Evolutionary conservation across 2,113 vertebrate species (phyloP).

Genomic region (Merops nubicus): DNA sequence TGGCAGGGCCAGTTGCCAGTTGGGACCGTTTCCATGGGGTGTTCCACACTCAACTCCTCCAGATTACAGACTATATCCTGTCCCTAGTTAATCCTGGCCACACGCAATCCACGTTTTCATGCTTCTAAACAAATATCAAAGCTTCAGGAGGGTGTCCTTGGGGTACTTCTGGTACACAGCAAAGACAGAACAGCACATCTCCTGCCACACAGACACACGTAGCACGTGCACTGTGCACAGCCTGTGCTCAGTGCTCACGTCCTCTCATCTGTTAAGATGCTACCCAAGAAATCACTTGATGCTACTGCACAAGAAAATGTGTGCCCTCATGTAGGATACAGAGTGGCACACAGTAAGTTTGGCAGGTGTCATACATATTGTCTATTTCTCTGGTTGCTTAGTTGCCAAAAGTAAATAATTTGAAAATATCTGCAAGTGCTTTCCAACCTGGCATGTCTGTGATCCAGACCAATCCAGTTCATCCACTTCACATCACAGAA

Average conservation of each 20-base stretch:
- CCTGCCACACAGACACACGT: neutral
- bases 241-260: neutral
- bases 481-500: constrained; percentile 68
- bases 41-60: constrained; percentile 11
- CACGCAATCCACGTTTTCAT: constrained; percentile 36
- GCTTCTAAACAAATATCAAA: constrained; percentile 51
- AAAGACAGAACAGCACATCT: neutral
- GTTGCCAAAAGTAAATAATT: constrained; percentile 50
- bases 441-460: constrained; percentile 45
- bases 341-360: neutral
- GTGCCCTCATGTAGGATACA: neutral
- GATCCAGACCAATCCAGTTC: constrained; percentile 54
- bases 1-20: constrained; percentile 32
- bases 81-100: constrained; percentile 55
- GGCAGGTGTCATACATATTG: constrained; percentile 43
- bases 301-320: neutral
- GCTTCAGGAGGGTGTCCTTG: constrained; percentile 30
- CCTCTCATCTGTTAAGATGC: neutral
- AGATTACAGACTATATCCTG: constrained; percentile 59
- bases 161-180: constrained; percentile 3
- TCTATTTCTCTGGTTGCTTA: constrained; percentile 34
- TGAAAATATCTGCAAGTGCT: constrained; percentile 11
- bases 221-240: neutral
- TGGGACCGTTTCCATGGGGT: constrained; percentile 10
- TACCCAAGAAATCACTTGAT: neutral